phyloP scores from a whole-genome alignment of 2,888 invertebrate species.

The Eulithis prunata region DNA sequence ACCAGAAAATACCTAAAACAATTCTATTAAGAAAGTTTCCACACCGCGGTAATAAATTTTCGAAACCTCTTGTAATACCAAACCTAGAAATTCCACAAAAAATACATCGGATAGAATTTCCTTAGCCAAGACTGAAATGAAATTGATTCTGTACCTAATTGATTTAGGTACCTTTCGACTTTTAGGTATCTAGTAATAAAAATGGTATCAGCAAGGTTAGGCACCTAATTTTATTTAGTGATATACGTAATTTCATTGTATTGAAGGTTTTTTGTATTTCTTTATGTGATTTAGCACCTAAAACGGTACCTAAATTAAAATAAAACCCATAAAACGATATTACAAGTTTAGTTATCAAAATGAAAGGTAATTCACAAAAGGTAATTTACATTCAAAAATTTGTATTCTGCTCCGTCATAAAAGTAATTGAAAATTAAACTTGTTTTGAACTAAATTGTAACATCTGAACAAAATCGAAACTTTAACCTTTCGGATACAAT shows the following conservation, averaged over 20 bases:
- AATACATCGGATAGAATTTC: slow-evolving; percentile 52
- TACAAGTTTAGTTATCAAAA: too few relatives aligned
- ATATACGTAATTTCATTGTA: too few relatives aligned
- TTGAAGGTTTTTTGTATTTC: too few relatives aligned
- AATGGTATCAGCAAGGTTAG: slow-evolving; percentile 14
- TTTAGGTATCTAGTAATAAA: slow-evolving; percentile 19
- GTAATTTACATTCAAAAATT: too few relatives aligned
- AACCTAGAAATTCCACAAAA: slow-evolving; percentile 38
- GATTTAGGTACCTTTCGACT: slow-evolving; percentile 47
- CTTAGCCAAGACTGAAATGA: slow-evolving; percentile 50
- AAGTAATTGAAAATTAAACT: not conserved
- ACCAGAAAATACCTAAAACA: not conserved
- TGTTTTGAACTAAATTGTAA: not conserved
- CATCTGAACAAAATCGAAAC: too few relatives aligned
- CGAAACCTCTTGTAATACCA: not conserved
- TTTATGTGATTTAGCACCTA: too few relatives aligned
- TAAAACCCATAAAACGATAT: too few relatives aligned
- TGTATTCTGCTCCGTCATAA: too few relatives aligned
- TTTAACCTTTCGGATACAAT: too few relatives aligned
- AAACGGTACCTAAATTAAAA: too few relatives aligned
- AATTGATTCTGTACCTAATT: slow-evolving; percentile 57
- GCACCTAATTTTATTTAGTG: not conserved
- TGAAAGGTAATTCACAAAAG: too few relatives aligned
- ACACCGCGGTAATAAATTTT: slow-evolving; percentile 10
- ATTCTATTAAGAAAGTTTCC: not conserved